Evolutionary conservation across 2,113 vertebrate species (phyloP).

Genomic region (Henicopernis longicauda): DNA sequence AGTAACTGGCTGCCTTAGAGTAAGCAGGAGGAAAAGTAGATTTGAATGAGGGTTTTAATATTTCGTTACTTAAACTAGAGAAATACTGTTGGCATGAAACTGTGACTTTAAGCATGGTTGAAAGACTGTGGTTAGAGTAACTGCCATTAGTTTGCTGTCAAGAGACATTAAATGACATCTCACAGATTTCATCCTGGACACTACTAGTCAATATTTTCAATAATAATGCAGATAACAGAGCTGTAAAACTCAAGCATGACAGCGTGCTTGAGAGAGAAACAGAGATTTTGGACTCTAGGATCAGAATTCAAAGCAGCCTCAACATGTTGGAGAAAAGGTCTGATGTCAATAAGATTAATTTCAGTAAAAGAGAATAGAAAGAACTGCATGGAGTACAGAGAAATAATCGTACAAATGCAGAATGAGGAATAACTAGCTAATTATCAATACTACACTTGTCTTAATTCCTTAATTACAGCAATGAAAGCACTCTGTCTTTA

Average conservation of each 20-base stretch:
- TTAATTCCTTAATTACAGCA: background rate
- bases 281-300: background rate
- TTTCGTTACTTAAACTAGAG: background rate
- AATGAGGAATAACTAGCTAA: background rate
- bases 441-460: background rate
- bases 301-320: background rate
- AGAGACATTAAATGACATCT: background rate
- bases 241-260: background rate
- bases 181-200: background rate
- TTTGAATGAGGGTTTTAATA: background rate
- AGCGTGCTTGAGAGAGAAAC: background rate
- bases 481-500: background rate
- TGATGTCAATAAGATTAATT: background rate
- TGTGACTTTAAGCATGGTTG: background rate
- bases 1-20: background rate
- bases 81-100: background rate
- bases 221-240: background rate
- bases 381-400: background rate
- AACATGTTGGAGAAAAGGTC: background rate
- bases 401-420: background rate
- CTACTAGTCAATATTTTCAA: background rate
- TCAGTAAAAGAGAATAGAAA: background rate
- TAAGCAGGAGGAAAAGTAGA: background rate
- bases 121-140: background rate
- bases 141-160: background rate